phyloP scores from a whole-genome alignment of 2,113 vertebrate genomes.

The Tiliqua scincoides region DNA sequence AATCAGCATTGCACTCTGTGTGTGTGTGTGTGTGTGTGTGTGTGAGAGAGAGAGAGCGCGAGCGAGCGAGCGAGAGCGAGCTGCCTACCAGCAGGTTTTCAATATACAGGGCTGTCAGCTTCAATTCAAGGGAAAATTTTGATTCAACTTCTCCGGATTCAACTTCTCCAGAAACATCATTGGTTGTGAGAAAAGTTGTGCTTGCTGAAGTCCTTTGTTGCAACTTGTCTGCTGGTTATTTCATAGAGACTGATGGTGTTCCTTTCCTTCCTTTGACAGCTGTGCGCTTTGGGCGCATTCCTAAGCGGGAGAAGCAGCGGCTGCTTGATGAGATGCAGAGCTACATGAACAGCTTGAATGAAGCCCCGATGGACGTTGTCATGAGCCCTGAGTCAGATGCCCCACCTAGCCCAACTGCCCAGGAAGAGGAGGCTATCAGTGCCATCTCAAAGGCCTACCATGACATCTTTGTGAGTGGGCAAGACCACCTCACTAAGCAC shows the following conservation, averaged over 20 bases:
- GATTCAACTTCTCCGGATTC: too few relatives aligned
- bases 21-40: too few relatives aligned
- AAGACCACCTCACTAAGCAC: constrained; percentile 77
- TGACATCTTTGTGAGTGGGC: constrained; percentile 85
- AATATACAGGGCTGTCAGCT: neutral
- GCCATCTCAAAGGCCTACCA: constrained; percentile 84
- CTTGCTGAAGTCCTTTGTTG: neutral
- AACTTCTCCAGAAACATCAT: neutral
- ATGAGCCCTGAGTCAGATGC: constrained; percentile 63
- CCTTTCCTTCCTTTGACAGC: constrained; percentile 68
- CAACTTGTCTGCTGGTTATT: neutral
- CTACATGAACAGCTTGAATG: constrained; percentile 86
- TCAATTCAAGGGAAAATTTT: neutral
- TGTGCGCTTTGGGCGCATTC: constrained; percentile 87
- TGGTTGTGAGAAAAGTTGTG: neutral
- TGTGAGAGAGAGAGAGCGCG: neutral
- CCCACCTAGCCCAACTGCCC: constrained; percentile 73
- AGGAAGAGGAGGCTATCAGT: constrained; percentile 68
- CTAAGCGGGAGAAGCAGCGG: constrained; percentile 88
- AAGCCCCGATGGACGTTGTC: constrained; percentile 74
- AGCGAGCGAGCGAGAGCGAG: too few relatives aligned
- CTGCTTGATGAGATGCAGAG: constrained; percentile 90
- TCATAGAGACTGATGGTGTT: neutral
- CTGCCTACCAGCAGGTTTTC: neutral
- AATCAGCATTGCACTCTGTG: neutral